Conservation (phyloP, 1,140 invertebrate species). For the Chironomus tepperi region DNA sequence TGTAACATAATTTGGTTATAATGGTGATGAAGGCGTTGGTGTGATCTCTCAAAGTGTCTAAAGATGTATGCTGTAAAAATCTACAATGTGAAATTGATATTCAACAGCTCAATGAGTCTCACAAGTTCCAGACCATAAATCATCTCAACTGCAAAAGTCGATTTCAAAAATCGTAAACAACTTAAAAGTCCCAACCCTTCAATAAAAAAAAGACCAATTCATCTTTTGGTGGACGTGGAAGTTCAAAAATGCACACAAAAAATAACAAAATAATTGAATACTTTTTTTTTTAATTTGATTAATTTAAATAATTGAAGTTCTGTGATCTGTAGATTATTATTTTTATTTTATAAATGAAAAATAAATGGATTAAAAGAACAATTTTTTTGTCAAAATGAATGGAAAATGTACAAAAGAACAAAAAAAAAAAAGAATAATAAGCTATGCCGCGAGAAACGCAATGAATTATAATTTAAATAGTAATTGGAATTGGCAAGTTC, state of each 20-base stretch:
- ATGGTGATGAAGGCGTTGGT: too few species aligned
- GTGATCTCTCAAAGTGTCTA: too few species aligned
- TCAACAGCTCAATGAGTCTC: too few species aligned
- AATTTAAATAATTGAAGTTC: conserved; percentile 23
- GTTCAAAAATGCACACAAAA: not conserved
- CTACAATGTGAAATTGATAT: too few species aligned
- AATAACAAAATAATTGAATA: not conserved
- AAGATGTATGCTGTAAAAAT: too few species aligned
- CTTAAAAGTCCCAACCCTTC: not conserved
- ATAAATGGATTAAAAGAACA: not conserved
- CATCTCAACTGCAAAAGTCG: too few species aligned
- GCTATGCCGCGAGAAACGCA: conserved; percentile 4
- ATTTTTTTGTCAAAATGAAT: conserved; percentile 17
- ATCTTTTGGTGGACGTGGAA: not conserved
- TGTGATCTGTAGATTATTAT: conserved; percentile 23
- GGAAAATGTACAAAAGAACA: conserved; percentile 16
- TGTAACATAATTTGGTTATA: too few species aligned
- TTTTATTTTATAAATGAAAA: conserved; percentile 20
- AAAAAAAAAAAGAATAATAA: not conserved
- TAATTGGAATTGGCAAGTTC: not conserved
- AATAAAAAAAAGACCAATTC: not conserved
- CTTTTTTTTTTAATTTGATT: conserved; percentile 4
- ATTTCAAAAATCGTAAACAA: too few species aligned
- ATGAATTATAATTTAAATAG: conserved; percentile 11
- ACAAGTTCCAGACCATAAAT: too few species aligned